Conservation (phyloP, 2,888 invertebrate species). For the Leptinotarsa peninsularis region DNA sequence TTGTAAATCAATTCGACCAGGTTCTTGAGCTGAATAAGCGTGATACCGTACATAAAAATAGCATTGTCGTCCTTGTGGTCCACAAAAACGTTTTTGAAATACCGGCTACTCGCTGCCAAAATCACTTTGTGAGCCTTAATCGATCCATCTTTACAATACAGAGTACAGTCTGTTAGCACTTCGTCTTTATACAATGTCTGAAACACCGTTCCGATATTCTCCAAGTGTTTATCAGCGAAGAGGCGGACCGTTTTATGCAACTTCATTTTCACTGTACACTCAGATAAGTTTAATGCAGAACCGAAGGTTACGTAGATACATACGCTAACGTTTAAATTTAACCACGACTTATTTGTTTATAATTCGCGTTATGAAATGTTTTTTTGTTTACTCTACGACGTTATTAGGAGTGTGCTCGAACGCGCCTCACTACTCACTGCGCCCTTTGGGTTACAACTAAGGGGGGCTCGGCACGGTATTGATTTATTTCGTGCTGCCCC, state of each 20-base stretch:
- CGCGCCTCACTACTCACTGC: constrained; percentile 49
- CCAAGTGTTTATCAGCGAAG: constrained; percentile 74
- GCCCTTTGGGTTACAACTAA: constrained; percentile 51
- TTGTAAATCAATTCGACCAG: constrained; percentile 78
- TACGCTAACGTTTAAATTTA: constrained; percentile 37
- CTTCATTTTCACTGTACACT: constrained; percentile 42
- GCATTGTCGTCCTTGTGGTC: constrained; percentile 79
- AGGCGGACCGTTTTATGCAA: constrained; percentile 50
- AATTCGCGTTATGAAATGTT: constrained; percentile 34
- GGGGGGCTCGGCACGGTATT: constrained; percentile 58
- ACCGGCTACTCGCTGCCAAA: constrained; percentile 81
- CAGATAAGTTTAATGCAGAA: constrained; percentile 24
- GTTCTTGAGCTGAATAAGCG: constrained; percentile 75
- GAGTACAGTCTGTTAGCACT: constrained; percentile 77
- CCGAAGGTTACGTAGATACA: constrained; percentile 26
- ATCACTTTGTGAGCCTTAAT: constrained; percentile 79
- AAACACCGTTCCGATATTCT: constrained; percentile 78
- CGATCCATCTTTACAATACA: constrained; percentile 79
- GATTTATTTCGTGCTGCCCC: constrained; percentile 60
- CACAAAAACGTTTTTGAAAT: constrained; percentile 80
- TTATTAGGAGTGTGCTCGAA: constrained; percentile 19
- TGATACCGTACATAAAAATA: constrained; percentile 76
- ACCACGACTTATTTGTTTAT: constrained; percentile 34
- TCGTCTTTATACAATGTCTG: constrained; percentile 78
- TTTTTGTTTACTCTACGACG: constrained; percentile 21